Evolutionary conservation across 2,113 vertebrate species (phyloP), one percentile per base, ranked within the genome.

Genomic region (Abramis brama): DNA sequence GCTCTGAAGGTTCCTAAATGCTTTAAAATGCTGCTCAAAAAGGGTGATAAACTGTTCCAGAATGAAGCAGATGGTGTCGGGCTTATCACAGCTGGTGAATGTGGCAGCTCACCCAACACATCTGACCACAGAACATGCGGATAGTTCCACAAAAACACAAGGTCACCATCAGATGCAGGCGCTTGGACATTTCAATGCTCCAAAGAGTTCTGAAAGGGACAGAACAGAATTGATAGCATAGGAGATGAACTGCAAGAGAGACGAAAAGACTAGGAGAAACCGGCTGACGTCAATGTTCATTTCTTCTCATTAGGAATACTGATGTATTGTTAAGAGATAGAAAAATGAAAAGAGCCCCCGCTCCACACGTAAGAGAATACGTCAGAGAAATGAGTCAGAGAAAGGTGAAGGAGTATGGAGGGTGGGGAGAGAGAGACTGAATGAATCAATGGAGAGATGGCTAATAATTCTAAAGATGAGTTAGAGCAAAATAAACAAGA

Each of bases 401-500:
- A 78, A 83, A 70, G 86, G 89, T 78, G 86, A 52, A 47, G 79
- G 52, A 75, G 78, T 52, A 52, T 83, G 71, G 83, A 43, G 45
- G 52, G 30, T 52, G 47, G 23, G 47, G 79, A 68, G 71, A 83
- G 66, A 85, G 66, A 33, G 82, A 70, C 13, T 8, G 82, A 45
- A 73, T 70, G 47, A 68, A 88, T 62, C 85, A 50, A 70, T 57
- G 47, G 59, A 83, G 85, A 86, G 4, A 64, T 3, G 82, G 84
- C 89, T 88, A 89, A 91, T 82, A 89, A 89, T 75, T 83, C 43
- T 15, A 85, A 85, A 55, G 70, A 74, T 90, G 86, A 85, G 78
- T 89, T 13, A 36, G n/a, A 60, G 39, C 66, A 59, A 52, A 52
- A 43, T 19, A 21, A 82, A 23, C 36, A 25, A 86, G 81, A 83